Conservation (phyloP, 1,140 invertebrate genomes). For the Olivierus martensii region DNA sequence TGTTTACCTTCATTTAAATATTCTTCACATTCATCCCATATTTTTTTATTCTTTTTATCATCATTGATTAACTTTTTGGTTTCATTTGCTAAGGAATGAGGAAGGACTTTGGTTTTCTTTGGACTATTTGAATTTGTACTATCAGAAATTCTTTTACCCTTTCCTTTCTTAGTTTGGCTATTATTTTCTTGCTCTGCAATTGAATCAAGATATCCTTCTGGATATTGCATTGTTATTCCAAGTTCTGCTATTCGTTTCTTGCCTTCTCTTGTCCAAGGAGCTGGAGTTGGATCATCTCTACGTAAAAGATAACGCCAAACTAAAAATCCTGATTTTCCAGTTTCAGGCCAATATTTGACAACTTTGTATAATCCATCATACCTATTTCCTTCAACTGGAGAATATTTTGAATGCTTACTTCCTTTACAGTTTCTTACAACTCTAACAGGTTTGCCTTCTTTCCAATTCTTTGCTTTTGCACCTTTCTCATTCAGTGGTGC, state of each 20-base stretch:
- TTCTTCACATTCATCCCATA: constrained; percentile 47
- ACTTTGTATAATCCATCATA: constrained; percentile 45
- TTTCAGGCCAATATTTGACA: constrained; percentile 68
- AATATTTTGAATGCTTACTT: constrained; percentile 57
- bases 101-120: constrained; percentile 34
- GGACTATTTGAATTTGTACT: background rate
- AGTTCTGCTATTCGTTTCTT: constrained; percentile 36
- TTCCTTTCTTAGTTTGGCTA: constrained; percentile 24
- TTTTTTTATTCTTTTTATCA: constrained; percentile 46
- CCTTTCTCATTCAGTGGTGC: constrained; percentile 49
- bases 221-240: constrained; percentile 41
- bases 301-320: constrained; percentile 68
- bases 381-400: constrained; percentile 53
- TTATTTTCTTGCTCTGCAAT: constrained; percentile 32
- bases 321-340: constrained; percentile 58
- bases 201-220: constrained; percentile 57
- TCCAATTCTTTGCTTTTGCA: constrained; percentile 52
- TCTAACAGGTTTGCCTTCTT: constrained; percentile 55
- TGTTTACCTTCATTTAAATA: constrained; percentile 33
- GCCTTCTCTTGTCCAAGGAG: constrained; percentile 67
- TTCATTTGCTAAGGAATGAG: constrained; percentile 35
- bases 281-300: constrained; percentile 60
- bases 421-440: constrained; percentile 63
- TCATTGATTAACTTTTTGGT: constrained; percentile 39
- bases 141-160: constrained; percentile 15